A percentile compares a stretch with the other conserved stretches of the same genome.
Evolutionary conservation across 2,113 vertebrate species (phyloP).

Genomic region (Steatornis caripensis): DNA sequence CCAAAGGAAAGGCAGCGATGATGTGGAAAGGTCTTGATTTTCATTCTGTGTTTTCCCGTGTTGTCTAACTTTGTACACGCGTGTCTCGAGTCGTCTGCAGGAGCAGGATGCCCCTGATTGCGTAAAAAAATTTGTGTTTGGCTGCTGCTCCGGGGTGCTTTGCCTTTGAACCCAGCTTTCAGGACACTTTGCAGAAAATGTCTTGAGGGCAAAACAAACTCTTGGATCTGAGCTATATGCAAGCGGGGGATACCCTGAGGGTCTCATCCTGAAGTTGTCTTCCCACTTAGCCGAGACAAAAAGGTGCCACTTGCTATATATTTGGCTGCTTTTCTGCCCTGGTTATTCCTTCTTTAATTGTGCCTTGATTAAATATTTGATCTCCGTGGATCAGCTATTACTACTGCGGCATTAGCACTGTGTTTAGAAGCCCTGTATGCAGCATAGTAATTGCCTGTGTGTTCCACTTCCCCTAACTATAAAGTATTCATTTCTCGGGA

Average conservation of each 20-base stretch:
- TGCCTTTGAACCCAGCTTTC: background rate
- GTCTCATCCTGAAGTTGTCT: background rate
- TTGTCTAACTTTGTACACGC: rapidly evolving
- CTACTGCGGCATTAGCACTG: background rate
- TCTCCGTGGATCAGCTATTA: background rate
- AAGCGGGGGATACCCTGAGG: background rate
- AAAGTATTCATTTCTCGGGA: background rate
- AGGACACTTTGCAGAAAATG: background rate
- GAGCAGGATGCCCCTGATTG: background rate
- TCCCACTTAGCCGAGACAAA: background rate
- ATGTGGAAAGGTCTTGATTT: constrained; percentile 29
- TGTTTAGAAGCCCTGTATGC: background rate
- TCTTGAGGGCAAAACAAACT: background rate
- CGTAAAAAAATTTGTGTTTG: background rate
- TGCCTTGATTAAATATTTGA: background rate
- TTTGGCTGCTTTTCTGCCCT: background rate
- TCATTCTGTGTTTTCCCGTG: background rate
- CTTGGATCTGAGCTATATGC: background rate
- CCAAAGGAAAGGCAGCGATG: background rate
- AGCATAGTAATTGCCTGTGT: background rate
- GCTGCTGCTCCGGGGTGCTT: background rate
- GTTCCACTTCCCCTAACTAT: background rate
- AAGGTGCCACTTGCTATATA: background rate
- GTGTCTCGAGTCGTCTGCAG: background rate
- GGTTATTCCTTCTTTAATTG: background rate